Percentiles rank a stretch among this genome's conserved stretches.
phyloP scores from a whole-genome alignment of 1,140 invertebrate species.

The Littorina saxatilis region DNA sequence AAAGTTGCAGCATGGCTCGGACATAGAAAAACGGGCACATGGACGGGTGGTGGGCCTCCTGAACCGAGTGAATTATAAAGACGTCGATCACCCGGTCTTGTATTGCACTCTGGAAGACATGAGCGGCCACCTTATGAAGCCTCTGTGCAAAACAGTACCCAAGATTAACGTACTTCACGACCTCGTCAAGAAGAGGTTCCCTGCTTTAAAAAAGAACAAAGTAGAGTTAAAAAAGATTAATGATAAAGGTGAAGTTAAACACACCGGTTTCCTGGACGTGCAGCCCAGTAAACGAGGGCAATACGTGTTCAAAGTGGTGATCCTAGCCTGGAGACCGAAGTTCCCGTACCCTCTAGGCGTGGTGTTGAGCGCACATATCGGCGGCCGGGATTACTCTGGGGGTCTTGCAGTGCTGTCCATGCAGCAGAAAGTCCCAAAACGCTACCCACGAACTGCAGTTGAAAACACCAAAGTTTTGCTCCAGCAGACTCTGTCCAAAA shows the following conservation, averaged over 20 bases:
- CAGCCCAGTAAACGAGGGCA: conserved; percentile 34
- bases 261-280: conserved; percentile 39
- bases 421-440: conserved; percentile 44
- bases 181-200: conserved; percentile 31
- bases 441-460: conserved; percentile 43
- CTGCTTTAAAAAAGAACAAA: conserved; percentile 17
- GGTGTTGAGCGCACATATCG: conserved; percentile 42
- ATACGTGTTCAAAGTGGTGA: conserved; percentile 55
- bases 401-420: conserved; percentile 45
- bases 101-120: conserved; percentile 60
- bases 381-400: conserved; percentile 41
- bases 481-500: conserved; percentile 72
- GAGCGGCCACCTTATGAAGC: conserved; percentile 60
- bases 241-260: conserved; percentile 35
- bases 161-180: conserved; percentile 62
- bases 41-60: conserved; percentile 61
- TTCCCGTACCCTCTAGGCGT: conserved; percentile 51
- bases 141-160: conserved; percentile 65
- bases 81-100: conserved; percentile 57
- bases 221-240: conserved; percentile 44
- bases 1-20: not conserved
- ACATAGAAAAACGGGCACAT: conserved; percentile 31
- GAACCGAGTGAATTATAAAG: conserved; percentile 44
- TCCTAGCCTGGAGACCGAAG: conserved; percentile 47
- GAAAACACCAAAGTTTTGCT: conserved; percentile 10